phyloP scores from a whole-genome alignment of 2,113 vertebrate genomes.

The Ursus arctos region DNA sequence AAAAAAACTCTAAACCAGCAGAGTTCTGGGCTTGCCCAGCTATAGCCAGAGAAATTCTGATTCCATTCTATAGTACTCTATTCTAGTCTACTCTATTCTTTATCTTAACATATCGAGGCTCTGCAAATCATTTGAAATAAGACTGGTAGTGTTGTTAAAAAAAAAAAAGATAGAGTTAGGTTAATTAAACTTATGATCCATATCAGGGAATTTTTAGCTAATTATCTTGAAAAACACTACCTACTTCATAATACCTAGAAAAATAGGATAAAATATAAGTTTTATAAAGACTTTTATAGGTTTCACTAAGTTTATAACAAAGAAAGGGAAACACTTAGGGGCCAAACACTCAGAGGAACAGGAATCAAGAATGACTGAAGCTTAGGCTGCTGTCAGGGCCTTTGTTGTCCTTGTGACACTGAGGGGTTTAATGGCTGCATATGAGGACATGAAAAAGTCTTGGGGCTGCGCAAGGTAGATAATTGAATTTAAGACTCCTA shows the following conservation, averaged over 20 bases:
- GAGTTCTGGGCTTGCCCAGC: neutral
- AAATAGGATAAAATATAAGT: neutral
- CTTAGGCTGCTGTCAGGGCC: neutral
- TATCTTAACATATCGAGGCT: neutral
- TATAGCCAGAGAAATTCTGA: neutral
- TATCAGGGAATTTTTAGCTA: slow-evolving; percentile 12
- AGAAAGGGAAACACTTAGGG: neutral
- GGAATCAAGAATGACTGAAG: neutral
- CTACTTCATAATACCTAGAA: neutral
- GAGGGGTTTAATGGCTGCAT: neutral
- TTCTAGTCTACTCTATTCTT: neutral
- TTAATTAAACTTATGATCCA: neutral
- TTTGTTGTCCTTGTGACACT: neutral
- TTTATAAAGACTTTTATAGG: neutral
- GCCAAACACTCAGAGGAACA: neutral
- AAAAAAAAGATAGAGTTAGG: neutral
- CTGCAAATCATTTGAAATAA: slow-evolving; percentile 20
- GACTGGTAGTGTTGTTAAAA: neutral
- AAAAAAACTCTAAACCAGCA: neutral
- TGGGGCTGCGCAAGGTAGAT: neutral
- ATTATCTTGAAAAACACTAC: neutral
- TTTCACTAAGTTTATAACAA: neutral
- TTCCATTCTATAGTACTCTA: neutral
- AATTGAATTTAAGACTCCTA: neutral
- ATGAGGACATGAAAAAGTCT: neutral